Evolutionary conservation across 2,888 invertebrate genomes (phyloP), one percentile per base, ranked within the genome.

Genomic region (Coenonympha glycerion): DNA sequence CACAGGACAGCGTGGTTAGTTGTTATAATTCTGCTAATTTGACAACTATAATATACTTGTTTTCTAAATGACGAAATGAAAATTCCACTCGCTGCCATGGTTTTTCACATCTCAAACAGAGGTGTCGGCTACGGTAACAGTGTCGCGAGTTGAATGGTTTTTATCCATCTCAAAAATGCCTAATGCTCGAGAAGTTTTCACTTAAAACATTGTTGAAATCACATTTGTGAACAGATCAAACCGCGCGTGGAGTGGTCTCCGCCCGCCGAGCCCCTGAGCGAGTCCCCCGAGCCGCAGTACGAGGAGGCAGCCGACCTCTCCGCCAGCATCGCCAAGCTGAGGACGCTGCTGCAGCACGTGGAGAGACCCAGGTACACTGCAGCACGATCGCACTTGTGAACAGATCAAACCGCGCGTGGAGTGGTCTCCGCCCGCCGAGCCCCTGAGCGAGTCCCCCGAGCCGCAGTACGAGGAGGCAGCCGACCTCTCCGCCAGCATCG

Each of bases 401-500:
- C 42, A 52, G 13, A 31, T 9, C 1, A 47, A 52, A 6, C 36
- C 30, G 3, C 41, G 26, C 9, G 33, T 44, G 5, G 50, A 50
- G 21, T 49, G 46, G 39, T 52, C 55, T 0, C 51, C 59, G 9
- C 31, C 52, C 8, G 28, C 33, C 34, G 47, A 57, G 2, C 34
- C 50, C 6, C 55, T 59, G 52, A 52, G 82, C 0, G 90, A 89
- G 59, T 90, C 91, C 2, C 92, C 91, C 0, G 90, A 92, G 65
- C 92, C 92, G 30, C 91, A 92, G 72, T 92, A 92, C 68, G 92
- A 93, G 69, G 93, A 92, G 65, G 88, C 91, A 0, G 91, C 91
- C 0, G 92, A 92, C 73, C 89, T 93, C 42, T 92, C 92, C 49
- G 90, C 91, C 52, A 92, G 92, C 63, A 92, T 92, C 64, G 92